Conservation (phyloP, 2,888 invertebrate genomes). For the Eucera pruinosa region DNA sequence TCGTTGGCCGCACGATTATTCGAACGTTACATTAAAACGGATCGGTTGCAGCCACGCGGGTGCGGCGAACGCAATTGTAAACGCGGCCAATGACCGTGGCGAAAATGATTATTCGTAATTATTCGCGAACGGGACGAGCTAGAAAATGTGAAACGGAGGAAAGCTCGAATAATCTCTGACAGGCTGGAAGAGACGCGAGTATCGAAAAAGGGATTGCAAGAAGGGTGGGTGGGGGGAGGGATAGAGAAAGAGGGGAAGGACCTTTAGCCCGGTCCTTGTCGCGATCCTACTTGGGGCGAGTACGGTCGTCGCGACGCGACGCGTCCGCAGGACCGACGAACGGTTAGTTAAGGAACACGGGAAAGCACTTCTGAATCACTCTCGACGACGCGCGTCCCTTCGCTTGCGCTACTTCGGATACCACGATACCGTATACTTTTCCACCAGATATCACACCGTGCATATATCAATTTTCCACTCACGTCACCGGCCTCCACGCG, state of each 20-base stretch:
- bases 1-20: neutral
- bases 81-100: conserved; percentile 14
- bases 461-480: conserved; percentile 81
- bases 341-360: conserved; percentile 83
- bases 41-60: neutral
- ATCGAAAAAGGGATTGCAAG: conserved; percentile 30
- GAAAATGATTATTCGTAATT: conserved; percentile 16
- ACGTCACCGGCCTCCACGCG: conserved; percentile 73
- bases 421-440: conserved; percentile 69
- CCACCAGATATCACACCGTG: conserved; percentile 73
- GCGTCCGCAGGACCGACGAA: conserved; percentile 71
- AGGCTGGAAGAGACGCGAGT: conserved; percentile 29
- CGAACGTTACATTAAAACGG: conserved; percentile 3
- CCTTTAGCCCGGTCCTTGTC: conserved; percentile 63
- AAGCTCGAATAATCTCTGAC: conserved; percentile 15
- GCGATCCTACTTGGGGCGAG: conserved; percentile 54
- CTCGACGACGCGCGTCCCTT: conserved; percentile 75
- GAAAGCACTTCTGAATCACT: conserved; percentile 84
- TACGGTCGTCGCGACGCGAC: conserved; percentile 66
- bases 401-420: conserved; percentile 66
- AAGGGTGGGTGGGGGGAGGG: neutral
- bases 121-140: conserved; percentile 45
- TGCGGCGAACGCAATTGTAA: conserved; percentile 12
- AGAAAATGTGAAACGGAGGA: conserved; percentile 4
- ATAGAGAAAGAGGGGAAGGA: conserved; percentile 31